phyloP scores from a whole-genome alignment of 2,113 vertebrate species.

The Steatornis caripensis region DNA sequence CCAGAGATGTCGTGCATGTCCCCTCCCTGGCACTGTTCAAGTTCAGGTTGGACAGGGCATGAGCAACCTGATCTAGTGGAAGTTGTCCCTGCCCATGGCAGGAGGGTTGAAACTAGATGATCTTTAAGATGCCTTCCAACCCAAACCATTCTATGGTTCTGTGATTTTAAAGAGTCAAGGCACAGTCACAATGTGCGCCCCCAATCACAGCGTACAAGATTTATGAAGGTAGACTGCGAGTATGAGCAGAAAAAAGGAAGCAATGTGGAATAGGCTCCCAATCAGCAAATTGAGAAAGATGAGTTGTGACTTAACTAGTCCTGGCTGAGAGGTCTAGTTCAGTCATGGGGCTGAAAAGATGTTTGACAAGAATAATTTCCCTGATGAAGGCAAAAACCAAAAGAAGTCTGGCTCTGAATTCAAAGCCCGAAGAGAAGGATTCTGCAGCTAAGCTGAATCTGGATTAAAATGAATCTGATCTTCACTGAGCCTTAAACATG shows the following conservation, averaged over 20 bases:
- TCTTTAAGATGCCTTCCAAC: no score
- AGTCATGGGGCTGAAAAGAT: background rate
- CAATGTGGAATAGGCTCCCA: background rate
- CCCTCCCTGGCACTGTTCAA: no score
- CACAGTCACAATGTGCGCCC: background rate
- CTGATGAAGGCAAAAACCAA: background rate
- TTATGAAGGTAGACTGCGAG: background rate
- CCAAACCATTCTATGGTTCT: no score
- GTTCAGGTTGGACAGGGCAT: no score
- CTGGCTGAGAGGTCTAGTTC: background rate
- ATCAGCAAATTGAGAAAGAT: background rate
- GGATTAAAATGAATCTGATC: background rate
- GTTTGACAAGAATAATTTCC: background rate
- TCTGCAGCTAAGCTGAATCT: background rate
- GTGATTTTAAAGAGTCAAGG: background rate
- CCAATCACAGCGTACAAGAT: rapidly evolving
- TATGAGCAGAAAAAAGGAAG: background rate
- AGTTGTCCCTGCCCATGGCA: no score
- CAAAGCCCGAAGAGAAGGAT: background rate
- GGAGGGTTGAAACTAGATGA: no score
- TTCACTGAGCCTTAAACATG: background rate
- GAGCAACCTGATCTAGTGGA: no score
- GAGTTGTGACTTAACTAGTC: background rate
- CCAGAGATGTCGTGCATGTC: no score
- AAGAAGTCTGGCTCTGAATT: background rate